Evolutionary conservation across 2,888 invertebrate species (phyloP).

Genomic region (Ornithoptera alexandrae): DNA sequence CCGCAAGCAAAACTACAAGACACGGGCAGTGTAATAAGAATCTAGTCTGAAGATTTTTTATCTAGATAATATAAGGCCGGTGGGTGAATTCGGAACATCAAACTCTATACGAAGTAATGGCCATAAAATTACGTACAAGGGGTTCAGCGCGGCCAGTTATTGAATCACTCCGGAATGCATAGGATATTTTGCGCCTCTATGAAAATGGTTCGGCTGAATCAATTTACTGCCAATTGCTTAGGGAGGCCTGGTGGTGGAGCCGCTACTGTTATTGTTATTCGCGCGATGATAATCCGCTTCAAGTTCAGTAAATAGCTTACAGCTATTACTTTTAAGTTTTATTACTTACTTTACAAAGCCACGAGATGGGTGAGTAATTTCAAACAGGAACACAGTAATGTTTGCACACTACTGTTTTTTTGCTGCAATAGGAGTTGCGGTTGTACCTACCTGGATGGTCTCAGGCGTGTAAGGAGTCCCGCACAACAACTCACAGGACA

Average conservation of each 20-base stretch:
- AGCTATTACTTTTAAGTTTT: too few relatives aligned
- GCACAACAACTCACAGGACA: too few relatives aligned
- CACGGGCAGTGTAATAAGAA: conserved; percentile 10
- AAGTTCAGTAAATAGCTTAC: too few relatives aligned
- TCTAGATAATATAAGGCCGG: conserved; percentile 32
- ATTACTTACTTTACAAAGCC: too few relatives aligned
- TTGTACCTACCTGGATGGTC: too few relatives aligned
- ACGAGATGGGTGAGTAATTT: too few relatives aligned
- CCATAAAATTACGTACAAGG: conserved; percentile 61
- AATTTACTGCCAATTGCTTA: conserved; percentile 48
- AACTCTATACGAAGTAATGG: conserved; percentile 50
- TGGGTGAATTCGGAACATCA: conserved; percentile 49
- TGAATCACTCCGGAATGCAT: conserved; percentile 68
- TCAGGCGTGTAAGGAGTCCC: too few relatives aligned
- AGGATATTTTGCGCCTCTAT: conserved; percentile 59
- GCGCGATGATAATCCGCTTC: too few relatives aligned
- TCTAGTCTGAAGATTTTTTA: conserved; percentile 28
- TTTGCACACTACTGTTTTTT: too few relatives aligned
- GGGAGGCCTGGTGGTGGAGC: conserved; percentile 31
- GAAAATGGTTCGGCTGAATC: conserved; percentile 44
- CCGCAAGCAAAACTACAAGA: background rate
- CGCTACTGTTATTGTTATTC: conserved; percentile 2
- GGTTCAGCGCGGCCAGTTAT: conserved; percentile 58
- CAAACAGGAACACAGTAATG: too few relatives aligned
- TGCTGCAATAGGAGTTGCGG: too few relatives aligned